Base-by-base conservation (phyloP, 2,797 vertebrate species). In the Scomberomorus guttatus region DNA sequence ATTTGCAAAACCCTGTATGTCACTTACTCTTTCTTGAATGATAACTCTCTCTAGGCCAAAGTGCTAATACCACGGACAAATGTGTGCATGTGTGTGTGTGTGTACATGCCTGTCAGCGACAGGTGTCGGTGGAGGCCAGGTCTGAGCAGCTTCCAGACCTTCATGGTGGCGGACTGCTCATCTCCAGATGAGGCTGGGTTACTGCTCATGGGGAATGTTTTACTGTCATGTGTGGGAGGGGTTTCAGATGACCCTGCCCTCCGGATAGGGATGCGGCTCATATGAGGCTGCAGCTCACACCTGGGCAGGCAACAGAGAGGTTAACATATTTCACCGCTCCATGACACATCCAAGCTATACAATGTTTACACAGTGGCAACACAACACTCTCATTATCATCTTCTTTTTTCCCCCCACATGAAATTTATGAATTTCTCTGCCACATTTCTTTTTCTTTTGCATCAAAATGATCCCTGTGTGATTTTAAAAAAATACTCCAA, bases 241-340 rank as follows among this genome's bases (percentile, higher is more conserved):
- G 68, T 15, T 29, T 92, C 90, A 5, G 48, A 72, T 0, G 48
- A 88, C 17, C 29, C 82, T 0, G 54, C 74, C 85, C 78, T 94
- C 42, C 90, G 80, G 51, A 96, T 85, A 0, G 96, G 96, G 77
- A 96, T 95, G 50, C 93, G 90, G 82, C 95, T 96, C 24, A 83
- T 52, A 11, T 93, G 92, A 1, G 85, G 90, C 22, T 88, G 89
- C 62, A 94, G 84, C 72, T 96, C 94, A 79, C 89, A 95, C 77
- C 96, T 96, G 75, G 29, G 34, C 29, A 42, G 44, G 44, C 5
- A 50, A 67, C 9, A 65, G 17, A 78, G 15, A 59, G 29, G 42
- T 69, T 15, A 64, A 39, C 22, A 55, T n/a, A 42, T 22, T 46
- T 80, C 2, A 77, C 6, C 25, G 24, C 14, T 68, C n/a, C 29